Evolutionary conservation across 2,888 invertebrate genomes (phyloP), one percentile per base, ranked within the genome.

Genomic region (Drosophila kuntzei): DNA sequence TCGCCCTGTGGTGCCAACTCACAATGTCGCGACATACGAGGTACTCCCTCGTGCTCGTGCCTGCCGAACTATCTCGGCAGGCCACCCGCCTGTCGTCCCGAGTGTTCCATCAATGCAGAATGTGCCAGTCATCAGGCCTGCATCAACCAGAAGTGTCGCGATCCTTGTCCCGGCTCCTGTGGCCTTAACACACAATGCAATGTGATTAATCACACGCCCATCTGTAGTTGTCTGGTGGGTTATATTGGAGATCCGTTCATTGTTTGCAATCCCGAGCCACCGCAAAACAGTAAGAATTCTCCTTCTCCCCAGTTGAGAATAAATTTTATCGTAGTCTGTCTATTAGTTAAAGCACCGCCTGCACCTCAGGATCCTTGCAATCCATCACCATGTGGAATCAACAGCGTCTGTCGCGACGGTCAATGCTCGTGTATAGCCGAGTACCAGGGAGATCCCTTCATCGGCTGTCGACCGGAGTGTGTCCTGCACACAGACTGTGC

Each of bases 1-100:
- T 94, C 95, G 11, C 96, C 96, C 3, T 97, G 96, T 90, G 97
- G 96, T 25, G 95, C 95, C 7, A 95, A 96, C 90, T 95, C 96
- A 71, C 95, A 95, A 91, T 95, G 95, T 71, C 92, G 93, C 36
- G 92, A 93, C 64, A 90, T 93, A 14, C 91, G 93, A 39, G 93
- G 93, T 22, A 90, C 92, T 18, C 93, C 94, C 7, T 93, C 94
- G 2, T 95, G 95, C 77, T 94, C 95, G n/a, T 97, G 97, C 89
- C 93, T 95, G 68, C 93, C 95, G 39, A 95, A 95, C 71, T 96
- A 95, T 89, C 94, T 95, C 65, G 97, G 97, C 36, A 93, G 94
- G 14, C 96, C 97, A 46, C 95, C 95, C 12, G 94, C 94, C 66
- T 97, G 97, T 90, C 94, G 94, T 71, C 96, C 97, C 0, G 96